Evolutionary conservation across 2,113 vertebrate genomes (phyloP).

Genomic region (Centropus unirufus): DNA sequence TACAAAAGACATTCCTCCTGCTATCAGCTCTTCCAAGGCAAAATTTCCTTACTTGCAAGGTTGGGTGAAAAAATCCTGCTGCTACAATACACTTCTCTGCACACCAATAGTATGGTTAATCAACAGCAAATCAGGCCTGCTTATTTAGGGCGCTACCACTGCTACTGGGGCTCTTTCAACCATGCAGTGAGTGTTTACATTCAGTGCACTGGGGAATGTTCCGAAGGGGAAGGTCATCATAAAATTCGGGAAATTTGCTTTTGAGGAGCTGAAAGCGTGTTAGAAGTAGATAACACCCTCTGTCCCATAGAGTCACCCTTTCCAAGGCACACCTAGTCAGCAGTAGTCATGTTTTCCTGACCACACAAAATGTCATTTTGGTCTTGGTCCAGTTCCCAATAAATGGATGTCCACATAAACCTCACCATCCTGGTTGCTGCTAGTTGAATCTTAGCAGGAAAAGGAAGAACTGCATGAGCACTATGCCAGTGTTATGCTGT

Average conservation of each 20-base stretch:
- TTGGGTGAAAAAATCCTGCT: not conserved
- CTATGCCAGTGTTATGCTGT: not conserved
- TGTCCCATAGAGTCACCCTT: not conserved
- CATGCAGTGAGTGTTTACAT: not conserved
- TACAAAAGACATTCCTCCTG: not conserved
- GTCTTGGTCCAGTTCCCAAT: not conserved
- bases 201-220: not conserved
- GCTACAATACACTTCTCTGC: not conserved
- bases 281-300: not conserved
- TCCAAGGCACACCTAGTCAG: not conserved
- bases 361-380: not conserved
- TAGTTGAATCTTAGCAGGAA: not conserved
- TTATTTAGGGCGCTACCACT: not conserved
- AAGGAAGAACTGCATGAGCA: not conserved
- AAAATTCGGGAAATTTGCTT: not conserved
- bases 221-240: not conserved
- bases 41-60: not conserved
- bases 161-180: not conserved
- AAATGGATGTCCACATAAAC: not conserved
- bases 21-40: not conserved
- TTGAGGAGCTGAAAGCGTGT: not conserved
- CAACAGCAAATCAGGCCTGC: not conserved
- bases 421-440: not conserved
- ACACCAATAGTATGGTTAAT: not conserved
- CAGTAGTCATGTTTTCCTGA: not conserved